phyloP scores from a whole-genome alignment of 1,140 invertebrate genomes.

The Sitobion miscanthi region DNA sequence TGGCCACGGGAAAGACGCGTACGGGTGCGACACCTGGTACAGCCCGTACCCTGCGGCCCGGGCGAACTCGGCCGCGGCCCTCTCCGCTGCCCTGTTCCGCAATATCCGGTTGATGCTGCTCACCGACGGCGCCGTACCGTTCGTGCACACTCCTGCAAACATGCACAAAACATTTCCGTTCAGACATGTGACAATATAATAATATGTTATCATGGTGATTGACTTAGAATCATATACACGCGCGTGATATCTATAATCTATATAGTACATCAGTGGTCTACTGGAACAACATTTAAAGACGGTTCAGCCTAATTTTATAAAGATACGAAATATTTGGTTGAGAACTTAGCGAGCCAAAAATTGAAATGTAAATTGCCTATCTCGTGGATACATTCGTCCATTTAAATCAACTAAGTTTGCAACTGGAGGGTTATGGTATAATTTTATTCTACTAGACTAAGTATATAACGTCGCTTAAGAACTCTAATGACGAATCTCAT shows the following conservation, averaged over 20 bases:
- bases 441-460: too few relatives aligned
- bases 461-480: too few relatives aligned
- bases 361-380: too few relatives aligned
- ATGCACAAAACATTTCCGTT: slow-evolving; percentile 57
- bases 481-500: too few relatives aligned
- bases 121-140: slow-evolving; percentile 87
- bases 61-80: slow-evolving; percentile 92
- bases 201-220: neutral
- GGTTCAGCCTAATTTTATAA: too few relatives aligned
- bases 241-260: neutral
- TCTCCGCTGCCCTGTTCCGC: slow-evolving; percentile 86
- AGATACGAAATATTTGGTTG: too few relatives aligned
- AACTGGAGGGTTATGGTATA: too few relatives aligned
- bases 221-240: neutral
- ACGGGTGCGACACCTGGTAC: slow-evolving; percentile 71
- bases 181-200: neutral
- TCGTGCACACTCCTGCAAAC: slow-evolving; percentile 83
- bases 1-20: slow-evolving; percentile 69
- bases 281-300: too few relatives aligned
- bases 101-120: slow-evolving; percentile 92
- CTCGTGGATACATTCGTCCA: too few relatives aligned
- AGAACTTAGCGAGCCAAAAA: too few relatives aligned
- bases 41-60: slow-evolving; percentile 87
- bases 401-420: too few relatives aligned
- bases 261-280: neutral